Evolutionary conservation across 2,797 vertebrate genomes (phyloP).

Genomic region (Epinephelus malabaricus): DNA sequence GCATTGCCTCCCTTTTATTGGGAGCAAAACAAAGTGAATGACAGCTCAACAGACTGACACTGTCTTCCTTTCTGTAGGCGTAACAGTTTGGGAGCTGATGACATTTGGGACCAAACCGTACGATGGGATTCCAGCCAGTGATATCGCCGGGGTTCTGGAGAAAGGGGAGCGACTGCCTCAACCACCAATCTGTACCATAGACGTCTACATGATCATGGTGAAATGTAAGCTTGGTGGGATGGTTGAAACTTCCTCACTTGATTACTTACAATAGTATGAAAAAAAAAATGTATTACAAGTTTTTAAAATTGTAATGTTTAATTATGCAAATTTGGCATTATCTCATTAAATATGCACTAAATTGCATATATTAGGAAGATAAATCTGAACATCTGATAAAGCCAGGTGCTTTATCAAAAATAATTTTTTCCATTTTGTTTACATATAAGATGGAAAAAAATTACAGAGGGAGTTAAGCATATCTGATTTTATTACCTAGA

Average conservation of each 20-base stretch:
- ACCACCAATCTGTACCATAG: conserved; percentile 98
- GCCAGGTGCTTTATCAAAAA: too few relatives aligned
- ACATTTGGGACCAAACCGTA: conserved; percentile 98
- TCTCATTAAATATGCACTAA: too few relatives aligned
- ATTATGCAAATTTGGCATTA: too few relatives aligned
- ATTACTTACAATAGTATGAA: too few relatives aligned
- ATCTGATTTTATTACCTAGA: too few relatives aligned
- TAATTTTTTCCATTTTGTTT: too few relatives aligned
- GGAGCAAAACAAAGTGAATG: conserved; percentile 50
- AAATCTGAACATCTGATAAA: too few relatives aligned
- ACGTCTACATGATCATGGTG: conserved; percentile 99
- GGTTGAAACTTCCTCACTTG: not conserved
- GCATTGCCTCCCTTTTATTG: conserved; percentile 37
- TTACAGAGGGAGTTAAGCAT: too few relatives aligned
- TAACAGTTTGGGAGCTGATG: conserved; percentile 99
- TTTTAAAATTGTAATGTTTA: too few relatives aligned
- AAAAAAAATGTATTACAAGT: too few relatives aligned
- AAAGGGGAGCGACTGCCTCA: conserved; percentile 98
- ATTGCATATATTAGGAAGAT: too few relatives aligned
- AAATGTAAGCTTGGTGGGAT: conserved; percentile 90
- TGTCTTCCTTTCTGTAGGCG: conserved; percentile 82
- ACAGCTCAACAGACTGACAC: conserved; percentile 48
- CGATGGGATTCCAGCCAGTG: conserved; percentile 95
- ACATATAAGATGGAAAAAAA: too few relatives aligned
- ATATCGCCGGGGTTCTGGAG: conserved; percentile 94